Conservation (phyloP, 2,113 vertebrate species). For the Halcyon malimbica region DNA sequence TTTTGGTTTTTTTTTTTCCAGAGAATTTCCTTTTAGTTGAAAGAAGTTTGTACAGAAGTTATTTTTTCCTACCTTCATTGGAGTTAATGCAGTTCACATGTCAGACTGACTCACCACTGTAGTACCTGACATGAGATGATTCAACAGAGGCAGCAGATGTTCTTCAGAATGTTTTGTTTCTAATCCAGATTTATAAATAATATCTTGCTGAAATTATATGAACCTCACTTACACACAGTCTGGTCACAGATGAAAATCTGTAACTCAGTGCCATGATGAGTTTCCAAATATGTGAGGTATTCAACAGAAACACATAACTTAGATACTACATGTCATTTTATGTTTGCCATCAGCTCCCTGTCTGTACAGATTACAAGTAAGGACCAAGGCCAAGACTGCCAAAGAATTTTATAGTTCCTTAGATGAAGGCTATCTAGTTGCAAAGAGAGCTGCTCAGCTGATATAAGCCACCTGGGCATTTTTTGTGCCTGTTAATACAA, state of each 20-base stretch:
- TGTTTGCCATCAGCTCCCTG: not conserved
- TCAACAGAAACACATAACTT: not conserved
- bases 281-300: not conserved
- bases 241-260: not conserved
- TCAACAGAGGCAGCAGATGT: not conserved
- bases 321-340: not conserved
- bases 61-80: not conserved
- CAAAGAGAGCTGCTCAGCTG: not conserved
- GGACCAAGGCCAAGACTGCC: accelerated
- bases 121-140: not conserved
- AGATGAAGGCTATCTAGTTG: not conserved
- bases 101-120: not conserved
- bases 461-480: not conserved
- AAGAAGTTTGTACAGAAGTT: not conserved
- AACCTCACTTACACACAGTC: not conserved
- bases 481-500: not conserved
- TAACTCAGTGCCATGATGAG: not conserved
- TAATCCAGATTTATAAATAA: not conserved
- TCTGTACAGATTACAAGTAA: not conserved
- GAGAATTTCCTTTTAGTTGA: not conserved
- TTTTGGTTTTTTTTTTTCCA: not conserved
- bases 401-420: not conserved
- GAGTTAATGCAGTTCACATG: not conserved
- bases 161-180: not conserved
- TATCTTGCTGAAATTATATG: not conserved